Evolutionary conservation across 1,140 invertebrate species (phyloP).

Genomic region (Samia ricini): DNA sequence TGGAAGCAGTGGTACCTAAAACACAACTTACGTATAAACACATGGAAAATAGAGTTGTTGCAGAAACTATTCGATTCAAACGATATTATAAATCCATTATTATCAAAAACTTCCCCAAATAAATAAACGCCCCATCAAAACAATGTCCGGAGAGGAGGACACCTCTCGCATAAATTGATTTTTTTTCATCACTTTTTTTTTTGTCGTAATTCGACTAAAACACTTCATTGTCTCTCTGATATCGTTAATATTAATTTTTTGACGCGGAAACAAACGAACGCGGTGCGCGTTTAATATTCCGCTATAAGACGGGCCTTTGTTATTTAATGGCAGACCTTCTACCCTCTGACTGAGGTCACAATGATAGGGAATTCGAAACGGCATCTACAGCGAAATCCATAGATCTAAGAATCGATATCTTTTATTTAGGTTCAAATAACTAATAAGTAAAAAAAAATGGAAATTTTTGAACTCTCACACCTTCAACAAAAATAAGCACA

Average conservation of each 20-base stretch:
- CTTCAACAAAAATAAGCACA: too few relatives aligned
- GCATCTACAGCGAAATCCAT: neutral
- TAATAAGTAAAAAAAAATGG: too few relatives aligned
- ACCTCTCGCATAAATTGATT: constrained; percentile 29
- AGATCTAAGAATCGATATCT: neutral
- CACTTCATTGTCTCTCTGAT: constrained; percentile 34
- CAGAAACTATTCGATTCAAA: too few relatives aligned
- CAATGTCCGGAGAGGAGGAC: constrained; percentile 26
- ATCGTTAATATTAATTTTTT: constrained; percentile 41
- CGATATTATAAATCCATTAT: neutral
- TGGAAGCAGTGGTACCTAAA: too few relatives aligned
- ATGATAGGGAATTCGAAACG: neutral
- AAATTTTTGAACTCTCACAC: too few relatives aligned
- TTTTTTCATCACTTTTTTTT: constrained; percentile 21
- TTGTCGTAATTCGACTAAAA: constrained; percentile 1
- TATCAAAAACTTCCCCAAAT: neutral
- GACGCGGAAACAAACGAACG: constrained; percentile 30
- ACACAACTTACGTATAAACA: too few relatives aligned
- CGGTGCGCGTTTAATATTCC: constrained; percentile 25
- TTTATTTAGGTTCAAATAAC: too few relatives aligned
- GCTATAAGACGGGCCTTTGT: constrained; percentile 20
- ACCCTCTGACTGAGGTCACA: constrained; percentile 7
- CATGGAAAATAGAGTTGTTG: too few relatives aligned
- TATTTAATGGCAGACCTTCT: constrained; percentile 26
- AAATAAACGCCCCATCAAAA: constrained; percentile 11